These are phyloP conservation scores for Meteorus colon DNA, from an alignment of 2,888 invertebrate species.

Conservation along the genomic window DNA sequence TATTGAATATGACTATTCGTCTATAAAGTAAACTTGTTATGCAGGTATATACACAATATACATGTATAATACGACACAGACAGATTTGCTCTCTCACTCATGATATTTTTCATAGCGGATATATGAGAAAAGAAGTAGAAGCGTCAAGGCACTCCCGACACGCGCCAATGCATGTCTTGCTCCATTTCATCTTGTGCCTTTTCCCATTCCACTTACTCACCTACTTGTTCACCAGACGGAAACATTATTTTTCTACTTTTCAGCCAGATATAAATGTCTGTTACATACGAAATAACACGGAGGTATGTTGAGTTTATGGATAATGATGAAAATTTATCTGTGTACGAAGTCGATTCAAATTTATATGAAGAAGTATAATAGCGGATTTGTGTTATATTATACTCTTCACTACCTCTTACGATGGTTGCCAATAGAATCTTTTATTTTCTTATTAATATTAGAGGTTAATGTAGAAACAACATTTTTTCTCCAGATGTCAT, in stretches of 20 bases:
- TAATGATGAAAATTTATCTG: too few species aligned
- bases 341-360: too few species aligned
- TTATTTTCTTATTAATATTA: too few species aligned
- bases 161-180: constrained; percentile 72
- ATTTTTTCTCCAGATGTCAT: too few species aligned
- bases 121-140: constrained; percentile 25
- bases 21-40: not conserved
- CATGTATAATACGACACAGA: not conserved
- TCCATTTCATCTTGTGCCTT: constrained; percentile 71
- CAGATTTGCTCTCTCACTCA: constrained; percentile 25
- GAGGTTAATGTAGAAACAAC: too few species aligned
- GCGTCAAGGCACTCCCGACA: constrained; percentile 69
- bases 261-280: too few species aligned
- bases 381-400: too few species aligned
- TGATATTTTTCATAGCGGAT: constrained; percentile 2
- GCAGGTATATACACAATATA: not conserved
- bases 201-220: constrained; percentile 68
- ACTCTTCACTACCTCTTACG: too few species aligned
- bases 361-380: too few species aligned
- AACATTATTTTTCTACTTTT: constrained; percentile 54
- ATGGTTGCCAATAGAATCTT: too few species aligned
- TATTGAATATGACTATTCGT: constrained; percentile 14
- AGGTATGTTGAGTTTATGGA: too few species aligned
- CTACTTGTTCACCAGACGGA: constrained; percentile 70
- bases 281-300: too few species aligned